These are phyloP conservation scores for Goniozus legneri DNA, from an alignment of 1,140 invertebrate species.

Conservation along the genomic window DNA sequence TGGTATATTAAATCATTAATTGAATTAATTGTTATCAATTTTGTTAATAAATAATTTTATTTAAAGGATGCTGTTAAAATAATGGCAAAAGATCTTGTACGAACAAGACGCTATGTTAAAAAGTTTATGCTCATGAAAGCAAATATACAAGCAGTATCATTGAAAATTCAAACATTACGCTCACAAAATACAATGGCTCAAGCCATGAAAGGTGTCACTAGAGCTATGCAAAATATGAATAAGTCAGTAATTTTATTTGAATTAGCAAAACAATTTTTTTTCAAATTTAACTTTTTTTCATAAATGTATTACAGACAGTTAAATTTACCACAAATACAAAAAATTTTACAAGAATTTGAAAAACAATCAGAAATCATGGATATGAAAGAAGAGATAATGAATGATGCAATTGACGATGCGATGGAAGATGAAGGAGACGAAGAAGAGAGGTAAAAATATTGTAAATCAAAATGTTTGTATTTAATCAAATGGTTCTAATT, in stretches of 20 bases:
- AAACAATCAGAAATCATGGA: constrained; percentile 99
- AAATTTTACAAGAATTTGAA: constrained; percentile 98
- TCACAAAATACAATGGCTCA: constrained; percentile 99
- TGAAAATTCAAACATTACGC: constrained; percentile 97
- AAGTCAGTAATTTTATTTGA: constrained; percentile 51
- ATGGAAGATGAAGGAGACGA: constrained; percentile 98
- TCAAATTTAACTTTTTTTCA: constrained; percentile 5
- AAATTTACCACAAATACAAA: constrained; percentile 98
- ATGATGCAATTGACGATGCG: constrained; percentile 98
- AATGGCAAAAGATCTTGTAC: constrained; percentile 98
- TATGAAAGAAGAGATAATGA: constrained; percentile 99
- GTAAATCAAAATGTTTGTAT: neutral
- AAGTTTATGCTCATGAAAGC: constrained; percentile 99
- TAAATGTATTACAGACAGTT: constrained; percentile 65
- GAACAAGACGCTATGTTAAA: constrained; percentile 92
- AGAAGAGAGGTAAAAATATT: constrained; percentile 79
- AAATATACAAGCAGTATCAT: constrained; percentile 97
- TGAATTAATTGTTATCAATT: constrained; percentile 3
- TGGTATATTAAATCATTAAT: constrained; percentile 64
- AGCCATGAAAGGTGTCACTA: constrained; percentile 99
- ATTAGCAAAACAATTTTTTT: constrained; percentile 6
- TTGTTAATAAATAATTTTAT: constrained; percentile 5
- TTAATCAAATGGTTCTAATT: neutral
- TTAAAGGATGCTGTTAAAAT: constrained; percentile 97
- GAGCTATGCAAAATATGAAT: constrained; percentile 99